These are phyloP conservation scores for Petrosia ficiformis DNA, from an alignment of 37 sponge, comb jelly and placozoan genomes.

Conservation along the genomic window DNA sequence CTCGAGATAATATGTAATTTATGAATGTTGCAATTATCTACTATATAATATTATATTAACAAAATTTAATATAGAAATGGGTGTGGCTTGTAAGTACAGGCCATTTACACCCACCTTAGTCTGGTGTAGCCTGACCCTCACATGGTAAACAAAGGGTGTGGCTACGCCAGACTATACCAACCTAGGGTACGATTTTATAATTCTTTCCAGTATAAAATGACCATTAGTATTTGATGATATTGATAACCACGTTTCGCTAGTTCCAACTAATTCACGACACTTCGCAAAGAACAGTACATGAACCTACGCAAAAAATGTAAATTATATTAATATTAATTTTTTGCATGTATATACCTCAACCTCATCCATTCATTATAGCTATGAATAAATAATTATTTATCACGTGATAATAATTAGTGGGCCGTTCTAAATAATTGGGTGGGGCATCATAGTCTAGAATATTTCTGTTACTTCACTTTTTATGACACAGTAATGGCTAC, in stretches of 20 bases:
- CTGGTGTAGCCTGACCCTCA: no score
- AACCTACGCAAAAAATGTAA: slow-evolving; percentile 34
- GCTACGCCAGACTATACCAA: no score
- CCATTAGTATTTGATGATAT: slow-evolving; percentile 19
- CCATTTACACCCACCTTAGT: no score
- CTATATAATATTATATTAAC: not conserved
- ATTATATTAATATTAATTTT: not conserved
- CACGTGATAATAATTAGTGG: not conserved
- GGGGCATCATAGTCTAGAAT: no score
- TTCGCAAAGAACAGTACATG: slow-evolving; percentile 84
- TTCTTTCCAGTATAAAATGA: slow-evolving; percentile 25
- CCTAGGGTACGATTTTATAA: slow-evolving; percentile 47
- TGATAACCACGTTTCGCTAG: slow-evolving; percentile 6
- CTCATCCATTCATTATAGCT: not conserved
- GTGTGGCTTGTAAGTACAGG: not conserved
- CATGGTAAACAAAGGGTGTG: no score
- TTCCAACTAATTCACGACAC: slow-evolving; percentile 59
- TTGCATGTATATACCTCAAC: no score
- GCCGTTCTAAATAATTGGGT: no score
- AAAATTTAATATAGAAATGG: not conserved
- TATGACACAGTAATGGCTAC: no score
- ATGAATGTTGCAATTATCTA: no score
- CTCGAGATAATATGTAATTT: no score
- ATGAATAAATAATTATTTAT: not conserved
- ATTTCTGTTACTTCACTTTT: no score